Percentiles rank a stretch among this genome's conserved stretches.
Conservation (phyloP, 2,113 vertebrate species). For the Chionodraco myersi region DNA sequence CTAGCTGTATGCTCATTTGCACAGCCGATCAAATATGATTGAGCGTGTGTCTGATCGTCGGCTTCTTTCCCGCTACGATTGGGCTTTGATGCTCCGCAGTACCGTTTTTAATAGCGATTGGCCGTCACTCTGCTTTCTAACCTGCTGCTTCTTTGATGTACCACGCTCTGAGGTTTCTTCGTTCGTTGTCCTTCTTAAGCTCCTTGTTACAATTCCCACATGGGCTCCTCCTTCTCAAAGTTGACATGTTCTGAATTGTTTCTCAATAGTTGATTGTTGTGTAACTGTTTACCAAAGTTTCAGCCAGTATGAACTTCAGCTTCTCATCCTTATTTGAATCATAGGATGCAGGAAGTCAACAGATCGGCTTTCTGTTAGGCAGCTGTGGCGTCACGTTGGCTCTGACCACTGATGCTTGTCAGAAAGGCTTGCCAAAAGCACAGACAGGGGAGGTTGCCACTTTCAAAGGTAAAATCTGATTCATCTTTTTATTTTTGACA, state of each 20-base stretch:
- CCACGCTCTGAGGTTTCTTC: constrained; percentile 29
- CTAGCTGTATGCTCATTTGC: constrained; percentile 51
- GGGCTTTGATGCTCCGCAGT: constrained; percentile 61
- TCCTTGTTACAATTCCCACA: constrained; percentile 21
- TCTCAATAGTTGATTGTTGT: constrained; percentile 8
- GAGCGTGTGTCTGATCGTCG: constrained; percentile 40
- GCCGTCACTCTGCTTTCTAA: constrained; percentile 44
- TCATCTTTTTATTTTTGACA: constrained; percentile 13
- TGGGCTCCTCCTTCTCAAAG: constrained; percentile 3
- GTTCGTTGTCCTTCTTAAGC: constrained; percentile 5
- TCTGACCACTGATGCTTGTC: constrained; percentile 95
- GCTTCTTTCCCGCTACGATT: constrained; percentile 12
- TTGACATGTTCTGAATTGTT: too few species aligned
- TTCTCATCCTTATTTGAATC: constrained; percentile 9
- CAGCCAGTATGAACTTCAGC: neutral
- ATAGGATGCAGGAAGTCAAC: constrained; percentile 95
- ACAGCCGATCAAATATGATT: constrained; percentile 52
- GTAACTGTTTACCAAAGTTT: constrained; percentile 4
- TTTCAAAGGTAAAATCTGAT: constrained; percentile 89
- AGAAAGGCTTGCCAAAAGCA: constrained; percentile 96
- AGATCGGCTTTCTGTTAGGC: constrained; percentile 95
- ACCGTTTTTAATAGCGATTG: constrained; percentile 54
- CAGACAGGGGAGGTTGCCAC: constrained; percentile 94
- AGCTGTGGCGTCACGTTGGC: constrained; percentile 95
- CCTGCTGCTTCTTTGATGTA: constrained; percentile 65